These are phyloP conservation scores for Bambusicola thoracicus DNA, from an alignment of 2,113 vertebrate species.

Conservation along the genomic window DNA sequence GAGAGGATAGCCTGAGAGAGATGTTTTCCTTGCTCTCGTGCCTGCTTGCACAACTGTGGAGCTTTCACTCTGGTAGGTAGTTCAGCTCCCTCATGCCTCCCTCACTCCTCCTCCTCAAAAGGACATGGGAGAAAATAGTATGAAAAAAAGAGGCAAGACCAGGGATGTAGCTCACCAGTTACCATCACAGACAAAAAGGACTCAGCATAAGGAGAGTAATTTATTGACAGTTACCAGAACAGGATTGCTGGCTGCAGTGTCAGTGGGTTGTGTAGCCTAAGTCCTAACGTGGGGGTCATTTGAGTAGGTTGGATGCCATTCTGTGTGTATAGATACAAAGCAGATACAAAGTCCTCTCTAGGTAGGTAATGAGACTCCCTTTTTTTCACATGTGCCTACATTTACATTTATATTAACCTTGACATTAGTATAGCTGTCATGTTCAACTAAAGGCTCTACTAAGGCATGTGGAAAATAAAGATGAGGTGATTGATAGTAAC, in stretches of 20 bases:
- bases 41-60: neutral
- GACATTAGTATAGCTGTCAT: neutral
- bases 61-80: neutral
- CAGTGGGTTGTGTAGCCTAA: neutral
- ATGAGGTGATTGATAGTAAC: too few relatives aligned
- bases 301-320: neutral
- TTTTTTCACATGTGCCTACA: neutral
- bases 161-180: neutral
- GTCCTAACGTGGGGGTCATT: neutral
- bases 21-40: neutral
- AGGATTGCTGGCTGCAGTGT: neutral
- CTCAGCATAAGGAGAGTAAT: neutral
- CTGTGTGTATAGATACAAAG: neutral
- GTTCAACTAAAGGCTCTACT: too few relatives aligned
- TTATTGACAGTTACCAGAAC: neutral
- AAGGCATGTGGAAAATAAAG: too few relatives aligned
- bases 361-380: neutral
- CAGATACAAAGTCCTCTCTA: neutral
- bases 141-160: neutral
- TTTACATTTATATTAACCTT: neutral
- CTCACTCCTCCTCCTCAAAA: neutral
- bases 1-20: too few relatives aligned
- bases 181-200: neutral
- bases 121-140: neutral
- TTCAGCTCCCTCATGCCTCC: neutral